Base-by-base conservation (phyloP, 2,113 vertebrate species). In the Chamaea fasciata region DNA sequence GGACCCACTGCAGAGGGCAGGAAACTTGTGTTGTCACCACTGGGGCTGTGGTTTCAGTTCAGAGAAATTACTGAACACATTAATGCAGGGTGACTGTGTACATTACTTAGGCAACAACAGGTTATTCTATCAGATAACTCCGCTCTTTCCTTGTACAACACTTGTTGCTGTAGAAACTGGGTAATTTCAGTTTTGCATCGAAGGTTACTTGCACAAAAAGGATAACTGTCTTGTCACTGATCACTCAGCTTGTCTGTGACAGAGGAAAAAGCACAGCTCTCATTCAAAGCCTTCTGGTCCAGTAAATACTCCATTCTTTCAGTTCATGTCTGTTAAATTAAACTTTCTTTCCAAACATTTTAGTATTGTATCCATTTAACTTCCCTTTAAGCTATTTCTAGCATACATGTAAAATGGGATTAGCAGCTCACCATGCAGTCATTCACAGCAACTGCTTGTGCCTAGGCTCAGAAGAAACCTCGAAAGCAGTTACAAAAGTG, bases 401-500 rank as follows among this genome's bases (percentile, higher is more conserved):
- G 88, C 82, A 65, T 31, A 47, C 16, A 4, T 41, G 11, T 78
- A 26, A 89, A 86, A 76, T 59, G 37, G 76, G 57, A 93, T 73
- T 37, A 76, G 22, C 44, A 92, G 84, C 90, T 94, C 65, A 31
- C 84, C 56, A 1, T 69, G 50, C 68, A 56, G 64, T 60, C 26
- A 81, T 60, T 93, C 68, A 70, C 79, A 65, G 80, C 67, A 83
- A 60, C 30, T 82, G 73, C 78, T 75, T 78, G 41, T 60, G 69
- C 52, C 63, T 93, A 47, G 81, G 33, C 63, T 57, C 55, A 46
- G 55, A 69, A 27, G 76, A 92, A 92, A 76, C 69, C 87, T 96
- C 62, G 93, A 92, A 92, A 95, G 92, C 89, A 84, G 65, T 82
- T 88, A n/a, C 0, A 7, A 7, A 70, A 67, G 62, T 60, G 47